Evolutionary conservation across 2,113 vertebrate species (phyloP).

Genomic region (Trematomus loennbergii): DNA sequence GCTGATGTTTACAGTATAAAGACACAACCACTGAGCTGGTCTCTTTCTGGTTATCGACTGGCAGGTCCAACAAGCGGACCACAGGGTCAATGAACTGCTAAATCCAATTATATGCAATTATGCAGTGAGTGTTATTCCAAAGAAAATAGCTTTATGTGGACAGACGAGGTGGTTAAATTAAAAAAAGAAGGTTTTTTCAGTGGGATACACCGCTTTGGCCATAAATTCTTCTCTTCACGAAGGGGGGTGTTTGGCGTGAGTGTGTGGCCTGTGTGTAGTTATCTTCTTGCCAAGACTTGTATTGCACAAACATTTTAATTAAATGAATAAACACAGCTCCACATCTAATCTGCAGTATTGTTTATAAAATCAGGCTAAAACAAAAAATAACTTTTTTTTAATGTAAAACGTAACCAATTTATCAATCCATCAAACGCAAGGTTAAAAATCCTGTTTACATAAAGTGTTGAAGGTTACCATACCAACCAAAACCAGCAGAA

Average conservation of each 20-base stretch:
- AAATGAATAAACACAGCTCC: not conserved
- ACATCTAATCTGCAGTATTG: not conserved
- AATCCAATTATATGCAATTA: conserved; percentile 79
- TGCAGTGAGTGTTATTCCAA: conserved; percentile 47
- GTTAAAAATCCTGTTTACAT: too few species aligned
- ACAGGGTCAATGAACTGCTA: conserved; percentile 71
- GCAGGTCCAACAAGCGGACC: conserved; percentile 56
- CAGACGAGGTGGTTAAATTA: conserved; percentile 11
- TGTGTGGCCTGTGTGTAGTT: not conserved
- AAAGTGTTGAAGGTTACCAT: too few species aligned
- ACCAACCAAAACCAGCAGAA: too few species aligned
- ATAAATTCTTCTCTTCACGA: not conserved
- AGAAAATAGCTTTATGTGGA: conserved; percentile 52
- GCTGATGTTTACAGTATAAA: conserved; percentile 2
- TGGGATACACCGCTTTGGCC: conserved; percentile 7
- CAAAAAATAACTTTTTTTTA: not conserved
- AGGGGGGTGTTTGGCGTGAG: not conserved
- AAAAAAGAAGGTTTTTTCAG: conserved; percentile 26
- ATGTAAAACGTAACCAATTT: too few species aligned
- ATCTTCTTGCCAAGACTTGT: not conserved
- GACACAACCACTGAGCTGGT: conserved; percentile 1
- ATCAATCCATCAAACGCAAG: too few species aligned
- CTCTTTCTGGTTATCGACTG: conserved; percentile 22
- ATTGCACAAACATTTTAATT: not conserved
- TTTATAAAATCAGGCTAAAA: not conserved